Evolutionary conservation across 2,113 vertebrate species (phyloP).

Genomic region (Podarcis muralis): DNA sequence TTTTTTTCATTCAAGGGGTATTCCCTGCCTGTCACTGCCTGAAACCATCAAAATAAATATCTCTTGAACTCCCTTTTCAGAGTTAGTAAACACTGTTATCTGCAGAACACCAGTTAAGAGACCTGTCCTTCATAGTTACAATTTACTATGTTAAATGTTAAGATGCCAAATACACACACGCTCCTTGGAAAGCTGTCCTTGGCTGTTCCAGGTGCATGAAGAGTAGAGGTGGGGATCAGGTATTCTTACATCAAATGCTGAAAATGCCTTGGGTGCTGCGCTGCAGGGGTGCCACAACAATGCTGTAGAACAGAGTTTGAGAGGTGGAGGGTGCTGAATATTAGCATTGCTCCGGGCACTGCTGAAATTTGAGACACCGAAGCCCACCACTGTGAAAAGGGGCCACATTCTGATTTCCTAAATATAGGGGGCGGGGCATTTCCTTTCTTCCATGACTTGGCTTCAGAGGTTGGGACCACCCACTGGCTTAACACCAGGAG

Average conservation of each 20-base stretch:
- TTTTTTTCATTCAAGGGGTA: background rate
- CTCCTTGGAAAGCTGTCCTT: background rate
- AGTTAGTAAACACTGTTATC: background rate
- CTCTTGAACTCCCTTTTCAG: slow-evolving; percentile 1
- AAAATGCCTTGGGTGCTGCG: background rate
- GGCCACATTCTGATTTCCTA: too few species aligned
- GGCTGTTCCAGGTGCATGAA: background rate
- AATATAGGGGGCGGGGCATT: too few species aligned
- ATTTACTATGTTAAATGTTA: rapidly evolving
- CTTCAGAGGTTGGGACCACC: too few species aligned
- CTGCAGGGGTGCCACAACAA: too few species aligned
- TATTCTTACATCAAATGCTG: background rate
- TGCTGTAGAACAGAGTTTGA: too few species aligned
- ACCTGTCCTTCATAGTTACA: background rate
- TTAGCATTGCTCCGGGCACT: too few species aligned
- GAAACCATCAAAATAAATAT: background rate
- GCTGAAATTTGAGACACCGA: too few species aligned
- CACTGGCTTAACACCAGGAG: too few species aligned
- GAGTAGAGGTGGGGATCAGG: background rate
- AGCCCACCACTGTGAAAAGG: too few species aligned
- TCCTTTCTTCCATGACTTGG: too few species aligned
- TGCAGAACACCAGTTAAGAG: background rate
- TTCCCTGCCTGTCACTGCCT: background rate
- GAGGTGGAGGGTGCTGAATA: too few species aligned
- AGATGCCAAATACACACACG: rapidly evolving